Conservation (phyloP, 2,888 invertebrate species). For the Eucriotettix oculatus region DNA sequence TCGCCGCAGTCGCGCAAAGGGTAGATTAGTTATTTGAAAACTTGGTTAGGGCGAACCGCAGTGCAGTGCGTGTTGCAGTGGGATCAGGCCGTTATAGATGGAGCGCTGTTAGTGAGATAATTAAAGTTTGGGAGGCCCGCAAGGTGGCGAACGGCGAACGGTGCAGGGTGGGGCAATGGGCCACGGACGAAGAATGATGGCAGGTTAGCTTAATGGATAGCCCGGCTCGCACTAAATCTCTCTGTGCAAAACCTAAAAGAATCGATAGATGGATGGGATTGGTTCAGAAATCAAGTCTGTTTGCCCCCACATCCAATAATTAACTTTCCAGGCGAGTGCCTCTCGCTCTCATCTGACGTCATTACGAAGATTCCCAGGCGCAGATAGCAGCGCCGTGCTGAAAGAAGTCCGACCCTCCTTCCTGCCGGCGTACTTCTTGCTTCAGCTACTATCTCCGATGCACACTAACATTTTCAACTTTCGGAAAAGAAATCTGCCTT, state of each 20-base stretch:
- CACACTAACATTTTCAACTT: too few species aligned
- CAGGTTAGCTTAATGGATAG: background rate
- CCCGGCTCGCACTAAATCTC: background rate
- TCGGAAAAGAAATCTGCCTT: too few species aligned
- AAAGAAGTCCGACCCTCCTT: background rate
- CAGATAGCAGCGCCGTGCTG: background rate
- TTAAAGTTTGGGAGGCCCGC: background rate
- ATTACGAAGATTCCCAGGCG: background rate
- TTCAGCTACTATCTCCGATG: background rate
- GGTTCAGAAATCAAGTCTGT: conserved; percentile 11
- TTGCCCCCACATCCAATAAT: conserved; percentile 11
- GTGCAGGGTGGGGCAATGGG: background rate
- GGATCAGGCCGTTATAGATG: too few species aligned
- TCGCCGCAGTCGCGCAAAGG: too few species aligned
- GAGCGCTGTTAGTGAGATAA: background rate
- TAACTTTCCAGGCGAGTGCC: conserved; percentile 11
- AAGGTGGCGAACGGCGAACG: background rate
- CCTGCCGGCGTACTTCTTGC: background rate
- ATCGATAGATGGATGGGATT: conserved; percentile 10
- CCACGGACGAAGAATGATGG: background rate
- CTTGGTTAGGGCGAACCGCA: too few species aligned
- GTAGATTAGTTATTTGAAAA: too few species aligned
- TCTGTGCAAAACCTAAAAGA: conserved; percentile 1
- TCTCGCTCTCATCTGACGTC: background rate
- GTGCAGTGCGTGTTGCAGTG: too few species aligned